Conservation (phyloP, 1,140 invertebrate genomes). For the Globodera ellingtonae region DNA sequence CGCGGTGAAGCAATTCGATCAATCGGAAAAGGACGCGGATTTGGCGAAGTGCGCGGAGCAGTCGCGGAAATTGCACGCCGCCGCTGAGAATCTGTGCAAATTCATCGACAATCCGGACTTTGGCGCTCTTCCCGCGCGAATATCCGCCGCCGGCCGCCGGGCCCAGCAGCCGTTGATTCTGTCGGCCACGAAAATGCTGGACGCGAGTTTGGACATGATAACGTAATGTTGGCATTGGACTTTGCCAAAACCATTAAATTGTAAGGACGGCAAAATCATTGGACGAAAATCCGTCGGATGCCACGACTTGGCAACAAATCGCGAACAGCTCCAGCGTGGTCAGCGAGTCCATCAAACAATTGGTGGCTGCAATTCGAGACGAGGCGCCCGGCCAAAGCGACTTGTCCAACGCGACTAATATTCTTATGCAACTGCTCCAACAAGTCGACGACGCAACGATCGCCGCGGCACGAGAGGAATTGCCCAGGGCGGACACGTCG, state of each 20-base stretch:
- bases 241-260: not conserved
- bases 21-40: conserved; percentile 30
- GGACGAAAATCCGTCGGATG: conserved; percentile 84
- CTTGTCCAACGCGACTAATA: conserved; percentile 82
- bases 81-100: conserved; percentile 86
- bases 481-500: conserved; percentile 19
- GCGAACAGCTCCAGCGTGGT: conserved; percentile 90
- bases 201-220: conserved; percentile 86
- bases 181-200: conserved; percentile 79
- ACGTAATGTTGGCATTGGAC: not conserved
- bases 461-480: conserved; percentile 72
- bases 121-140: conserved; percentile 84
- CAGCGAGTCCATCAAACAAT: conserved; percentile 89
- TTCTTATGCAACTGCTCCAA: conserved; percentile 77
- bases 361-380: conserved; percentile 73
- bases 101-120: conserved; percentile 93
- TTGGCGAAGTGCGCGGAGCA: conserved; percentile 77
- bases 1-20: conserved; percentile 83
- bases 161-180: conserved; percentile 83
- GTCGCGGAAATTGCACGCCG: conserved; percentile 82
- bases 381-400: conserved; percentile 92
- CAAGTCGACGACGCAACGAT: conserved; percentile 81
- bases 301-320: conserved; percentile 86
- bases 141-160: conserved; percentile 73
- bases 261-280: conserved; percentile 80